phyloP scores from a whole-genome alignment of 2,888 invertebrate genomes.

The Eumerus sabulonum region DNA sequence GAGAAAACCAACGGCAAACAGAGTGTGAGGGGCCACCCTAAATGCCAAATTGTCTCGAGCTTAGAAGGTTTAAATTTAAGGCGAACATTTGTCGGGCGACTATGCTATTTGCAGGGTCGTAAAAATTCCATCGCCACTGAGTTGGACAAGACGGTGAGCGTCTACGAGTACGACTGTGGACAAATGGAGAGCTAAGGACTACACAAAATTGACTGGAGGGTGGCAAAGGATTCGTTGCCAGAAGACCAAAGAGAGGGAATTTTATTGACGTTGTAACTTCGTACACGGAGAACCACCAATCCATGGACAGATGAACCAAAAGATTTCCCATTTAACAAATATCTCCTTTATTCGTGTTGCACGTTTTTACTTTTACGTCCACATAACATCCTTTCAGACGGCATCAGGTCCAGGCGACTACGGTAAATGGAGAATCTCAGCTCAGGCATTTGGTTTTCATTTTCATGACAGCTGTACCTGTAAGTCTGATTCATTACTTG shows the following conservation, averaged over 20 bases:
- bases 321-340: slow-evolving; percentile 43
- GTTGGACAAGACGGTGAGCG: not conserved
- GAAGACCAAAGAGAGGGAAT: slow-evolving; percentile 32
- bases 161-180: slow-evolving; percentile 15
- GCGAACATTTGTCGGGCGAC: slow-evolving; percentile 32
- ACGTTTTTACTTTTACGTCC: slow-evolving; percentile 35
- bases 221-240: slow-evolving; percentile 39
- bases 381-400: slow-evolving; percentile 12
- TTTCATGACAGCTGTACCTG: slow-evolving; percentile 24
- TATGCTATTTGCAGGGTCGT: slow-evolving; percentile 32
- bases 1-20: slow-evolving; percentile 18
- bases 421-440: not conserved
- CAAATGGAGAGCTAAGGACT: slow-evolving; percentile 52
- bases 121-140: slow-evolving; percentile 38
- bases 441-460: slow-evolving; percentile 21
- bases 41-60: slow-evolving; percentile 53
- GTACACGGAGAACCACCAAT: slow-evolving; percentile 10
- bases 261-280: slow-evolving; percentile 42
- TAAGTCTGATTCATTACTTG: slow-evolving; percentile 51
- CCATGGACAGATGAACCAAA: slow-evolving; percentile 34
- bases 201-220: slow-evolving; percentile 59
- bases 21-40: slow-evolving; percentile 3
- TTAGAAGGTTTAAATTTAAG: slow-evolving; percentile 51
- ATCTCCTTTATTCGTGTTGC: slow-evolving; percentile 53
- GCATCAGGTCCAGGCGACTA: not conserved